Conservation (phyloP, 2,113 vertebrate species). For the Glareola pratincola region DNA sequence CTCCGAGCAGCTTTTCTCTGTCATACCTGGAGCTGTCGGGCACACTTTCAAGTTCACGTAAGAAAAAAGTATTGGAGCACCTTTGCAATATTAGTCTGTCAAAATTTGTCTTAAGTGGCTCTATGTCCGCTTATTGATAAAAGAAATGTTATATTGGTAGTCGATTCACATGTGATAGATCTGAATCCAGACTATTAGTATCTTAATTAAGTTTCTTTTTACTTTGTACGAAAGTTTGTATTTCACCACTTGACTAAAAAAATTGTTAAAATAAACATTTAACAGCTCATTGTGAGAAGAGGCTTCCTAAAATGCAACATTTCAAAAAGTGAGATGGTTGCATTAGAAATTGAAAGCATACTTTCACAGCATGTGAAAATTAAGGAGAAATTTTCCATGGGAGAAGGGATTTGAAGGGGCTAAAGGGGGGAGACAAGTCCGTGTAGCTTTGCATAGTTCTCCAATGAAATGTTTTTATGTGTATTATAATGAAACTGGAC, state of each 20-base stretch:
- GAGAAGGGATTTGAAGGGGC: background rate
- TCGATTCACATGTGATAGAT: background rate
- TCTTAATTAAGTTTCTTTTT: background rate
- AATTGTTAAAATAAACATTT: background rate
- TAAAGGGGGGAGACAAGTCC: background rate
- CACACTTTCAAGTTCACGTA: background rate
- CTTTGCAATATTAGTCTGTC: background rate
- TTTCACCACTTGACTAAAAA: background rate
- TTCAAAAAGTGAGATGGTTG: background rate
- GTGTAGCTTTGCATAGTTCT: background rate
- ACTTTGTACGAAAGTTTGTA: background rate
- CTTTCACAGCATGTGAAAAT: background rate
- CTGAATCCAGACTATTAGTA: background rate
- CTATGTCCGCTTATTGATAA: background rate
- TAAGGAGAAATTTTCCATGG: background rate
- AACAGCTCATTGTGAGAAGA: background rate
- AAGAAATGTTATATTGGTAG: background rate
- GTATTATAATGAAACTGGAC: background rate
- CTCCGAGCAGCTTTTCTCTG: background rate
- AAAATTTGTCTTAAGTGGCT: background rate
- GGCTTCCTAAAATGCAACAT: background rate
- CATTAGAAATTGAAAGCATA: slow-evolving; percentile 20
- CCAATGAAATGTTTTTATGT: background rate
- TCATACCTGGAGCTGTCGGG: background rate
- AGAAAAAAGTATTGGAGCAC: background rate